Base-by-base conservation (phyloP, 2,113 vertebrate species). In the Leptobrachium ailaonicum region DNA sequence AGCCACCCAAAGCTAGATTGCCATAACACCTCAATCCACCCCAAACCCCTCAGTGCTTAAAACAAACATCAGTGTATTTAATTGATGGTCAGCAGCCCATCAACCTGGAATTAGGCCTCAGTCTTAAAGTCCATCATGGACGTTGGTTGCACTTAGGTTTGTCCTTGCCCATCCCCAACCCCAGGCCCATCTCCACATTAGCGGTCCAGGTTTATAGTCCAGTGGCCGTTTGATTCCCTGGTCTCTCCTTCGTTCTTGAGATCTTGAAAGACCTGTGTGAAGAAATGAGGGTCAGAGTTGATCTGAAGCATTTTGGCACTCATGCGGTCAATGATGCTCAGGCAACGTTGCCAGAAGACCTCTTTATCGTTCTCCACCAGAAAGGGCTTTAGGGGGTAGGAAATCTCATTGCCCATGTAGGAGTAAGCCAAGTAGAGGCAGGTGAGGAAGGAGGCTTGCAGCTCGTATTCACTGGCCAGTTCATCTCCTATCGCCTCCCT, bases 321-420 rank as follows among this genome's bases (percentile, higher is more conserved):
- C 85, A 98, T 93, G 88, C 91, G 93, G 88, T 95, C 84, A 88
- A 99, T 98, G 91, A 98, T 93, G 83, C 90, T 86, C 83, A 99
- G 93, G 79, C 96, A 96, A 74, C 92, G 94, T 72, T 98, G 94
- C 97, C 96, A 99, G 90, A 99, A 98, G 81, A 94, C 91, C 83
- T 97, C 97, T 88, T 96, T 95, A 90, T 97, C 95, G 62, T 94
- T 84, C 76, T 98, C 96, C 86, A 92, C 95, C 80, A 99, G 94
- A 86, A 99, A 99, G 75, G 98, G 98, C 88, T 98, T 98, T 83
- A 99, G 95, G 0, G 98, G 98, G 89, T 99, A 99, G 53, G 98
- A 99, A 88, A 99, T 99, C 89, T 99, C 98, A 85, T 96, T 96
- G 86, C 98, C 98, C 95, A 99, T 96, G 89, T 99, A 99, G 71